Evolutionary conservation across 1,140 invertebrate species (phyloP), one percentile per base, ranked within the genome.

Genomic region (Coptotermes formosanus): DNA sequence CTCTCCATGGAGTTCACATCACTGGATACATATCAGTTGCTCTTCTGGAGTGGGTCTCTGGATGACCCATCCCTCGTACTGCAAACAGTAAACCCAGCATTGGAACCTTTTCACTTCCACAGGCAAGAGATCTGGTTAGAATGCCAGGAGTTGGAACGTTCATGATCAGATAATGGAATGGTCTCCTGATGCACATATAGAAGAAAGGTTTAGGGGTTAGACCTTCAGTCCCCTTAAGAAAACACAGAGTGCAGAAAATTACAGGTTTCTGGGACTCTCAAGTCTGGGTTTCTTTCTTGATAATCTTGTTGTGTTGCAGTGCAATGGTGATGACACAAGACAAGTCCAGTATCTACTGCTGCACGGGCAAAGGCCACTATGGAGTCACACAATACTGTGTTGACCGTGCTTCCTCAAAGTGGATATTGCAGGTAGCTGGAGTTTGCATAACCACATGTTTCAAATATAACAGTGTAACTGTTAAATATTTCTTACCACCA

Each of bases 1-100:
- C 90, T 96, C 64, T 92, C 91, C 30, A 95, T 97, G 91, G 95
- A 97, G 88, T 96, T 96, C 89, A 92, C 92, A 3, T 94, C 93
- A 87, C 89, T 95, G n/a, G 92, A 93, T n/a, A 94, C 95, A 87
- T 96, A 95, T 88, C 91, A 94, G 86, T 92, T 96, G 30, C 91
- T 95, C 3, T 96, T 95, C 89, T 97, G 96, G 96, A 95, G 93
- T 82, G 96, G 96, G 16, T 93, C 94, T 85, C 92, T 97, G 69
- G 96, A 97, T 82, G 94, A 97, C 84, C 93, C 94, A 43, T 90
- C 92, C 45, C 92, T 97, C 90, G 89, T 95, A 21, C 90, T 96
- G 9, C 93, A 95, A 82, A 94, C 94, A 84, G 92, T 92, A 84
- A 93, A 93, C 3, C 88, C 87, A 14, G 91, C 92, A 87, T 91